A percentile compares a stretch with the other conserved stretches of the same genome.
Conservation (phyloP, 30 jellyfish, hydroid and myxozoan species). For the Morbakka virulenta region DNA sequence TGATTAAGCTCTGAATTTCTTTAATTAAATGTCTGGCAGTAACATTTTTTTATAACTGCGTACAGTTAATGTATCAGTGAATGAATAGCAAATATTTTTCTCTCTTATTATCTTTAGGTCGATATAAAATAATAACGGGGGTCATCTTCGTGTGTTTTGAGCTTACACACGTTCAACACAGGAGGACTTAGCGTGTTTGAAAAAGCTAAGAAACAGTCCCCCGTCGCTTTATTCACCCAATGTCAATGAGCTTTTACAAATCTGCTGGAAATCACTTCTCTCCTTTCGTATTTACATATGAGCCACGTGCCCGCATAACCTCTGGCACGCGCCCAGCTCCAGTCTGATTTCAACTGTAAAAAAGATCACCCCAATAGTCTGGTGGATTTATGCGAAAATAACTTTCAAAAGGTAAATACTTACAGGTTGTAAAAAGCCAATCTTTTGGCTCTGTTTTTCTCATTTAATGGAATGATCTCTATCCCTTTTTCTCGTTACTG, state of each 20-base stretch:
- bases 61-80: no score
- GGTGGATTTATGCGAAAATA: no score
- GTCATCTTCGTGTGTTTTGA: no score
- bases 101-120: no score
- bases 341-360: not conserved
- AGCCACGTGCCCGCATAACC: slow-evolving; percentile 1
- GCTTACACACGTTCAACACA: not conserved
- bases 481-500: not conserved
- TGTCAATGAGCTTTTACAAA: not conserved
- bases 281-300: not conserved
- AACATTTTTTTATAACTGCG: no score
- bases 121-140: no score
- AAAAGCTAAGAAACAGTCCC: not conserved
- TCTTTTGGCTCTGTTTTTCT: not conserved
- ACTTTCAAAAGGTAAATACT: no score
- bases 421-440: no score
- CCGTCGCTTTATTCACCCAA: not conserved
- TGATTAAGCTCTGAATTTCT: no score
- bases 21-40: no score
- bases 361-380: not conserved
- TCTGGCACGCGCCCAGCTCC: not conserved
- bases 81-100: no score
- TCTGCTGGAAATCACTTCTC: not conserved
- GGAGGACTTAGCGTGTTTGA: not conserved
- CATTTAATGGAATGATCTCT: not conserved